These are phyloP conservation scores for Nudaria mundana DNA, from an alignment of 2,888 invertebrate genomes.

Conservation along the genomic window DNA sequence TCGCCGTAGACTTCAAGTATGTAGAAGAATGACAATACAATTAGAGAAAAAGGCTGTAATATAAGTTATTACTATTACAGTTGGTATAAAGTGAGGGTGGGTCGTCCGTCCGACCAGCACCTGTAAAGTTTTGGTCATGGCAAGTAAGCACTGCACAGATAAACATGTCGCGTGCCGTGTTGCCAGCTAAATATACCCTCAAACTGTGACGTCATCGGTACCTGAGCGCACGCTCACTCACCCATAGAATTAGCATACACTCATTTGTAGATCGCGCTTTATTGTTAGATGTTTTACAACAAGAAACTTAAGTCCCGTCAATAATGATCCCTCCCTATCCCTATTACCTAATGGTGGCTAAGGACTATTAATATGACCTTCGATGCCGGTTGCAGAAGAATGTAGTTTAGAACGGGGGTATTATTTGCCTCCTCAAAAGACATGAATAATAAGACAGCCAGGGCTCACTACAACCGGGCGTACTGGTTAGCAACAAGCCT, in stretches of 20 bases:
- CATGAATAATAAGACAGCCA: slow-evolving; percentile 3
- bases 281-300: too few relatives aligned
- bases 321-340: not conserved
- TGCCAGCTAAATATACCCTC: slow-evolving; percentile 40
- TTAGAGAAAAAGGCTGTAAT: too few relatives aligned
- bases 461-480: slow-evolving; percentile 2
- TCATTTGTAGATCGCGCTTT: not conserved
- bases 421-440: not conserved
- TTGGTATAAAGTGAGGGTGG: too few relatives aligned
- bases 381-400: too few relatives aligned
- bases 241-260: not conserved
- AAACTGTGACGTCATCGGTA: slow-evolving; percentile 30
- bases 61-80: too few relatives aligned
- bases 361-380: too few relatives aligned
- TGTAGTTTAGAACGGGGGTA: not conserved
- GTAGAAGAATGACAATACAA: too few relatives aligned
- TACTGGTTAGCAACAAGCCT: slow-evolving; percentile 28
- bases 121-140: slow-evolving; percentile 3
- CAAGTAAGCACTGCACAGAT: slow-evolving; percentile 24
- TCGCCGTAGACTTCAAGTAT: too few relatives aligned
- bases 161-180: slow-evolving; percentile 30
- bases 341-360: too few relatives aligned
- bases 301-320: not conserved
- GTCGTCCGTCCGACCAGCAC: too few relatives aligned
- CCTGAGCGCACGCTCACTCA: slow-evolving; percentile 25